Base-by-base conservation (phyloP, 1,140 invertebrate species). In the Megathymus violae region DNA sequence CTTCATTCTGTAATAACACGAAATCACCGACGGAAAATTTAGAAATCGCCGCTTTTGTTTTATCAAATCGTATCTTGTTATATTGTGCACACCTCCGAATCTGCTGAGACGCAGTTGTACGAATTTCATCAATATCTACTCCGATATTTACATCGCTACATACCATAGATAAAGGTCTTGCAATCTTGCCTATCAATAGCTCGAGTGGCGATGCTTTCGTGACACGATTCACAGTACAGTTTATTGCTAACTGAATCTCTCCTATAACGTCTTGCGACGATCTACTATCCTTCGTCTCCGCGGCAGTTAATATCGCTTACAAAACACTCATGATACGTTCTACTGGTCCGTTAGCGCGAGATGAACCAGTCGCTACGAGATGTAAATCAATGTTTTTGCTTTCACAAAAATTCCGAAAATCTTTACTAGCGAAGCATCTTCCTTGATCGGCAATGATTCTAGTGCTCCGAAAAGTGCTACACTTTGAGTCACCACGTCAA, bases 161-260 rank as follows among this genome's bases (percentile, higher is more conserved):
- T 6, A 56, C 1, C 15, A 43, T 31, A 13, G 1, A 9, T 16
- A 56, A 27, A 1, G 36, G 50, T 43, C 51, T 41, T 5, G 51
- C 51, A n/a, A 56, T 31, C 43, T 10, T 56, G n/a, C 51, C 51
- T 13, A 56, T 56, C 6, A 56, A 17, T 1, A 56, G 5, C 41
- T 84, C 71, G 17, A 82, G 51, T 34, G 78, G 72, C 41, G 59
- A 67, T 5, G 67, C 47, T 50, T 76, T 74, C 0, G 78, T 84
- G 0, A 74, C 62, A 13, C 77, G 40, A 56, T 76, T 78, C 2
- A 72, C 11, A 0, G 80, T 78, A 22, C 66, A 74, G 69, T 85
- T 85, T 4, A 88, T 22, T 0, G 78, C 69, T 16, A 87, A 46
- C 59, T 84, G 82, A 7, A 85, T 59, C 6, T 83, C 78, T n/a